phyloP scores from a whole-genome alignment of 2,797 vertebrate genomes.

The Spinibarbus caldwelli region DNA sequence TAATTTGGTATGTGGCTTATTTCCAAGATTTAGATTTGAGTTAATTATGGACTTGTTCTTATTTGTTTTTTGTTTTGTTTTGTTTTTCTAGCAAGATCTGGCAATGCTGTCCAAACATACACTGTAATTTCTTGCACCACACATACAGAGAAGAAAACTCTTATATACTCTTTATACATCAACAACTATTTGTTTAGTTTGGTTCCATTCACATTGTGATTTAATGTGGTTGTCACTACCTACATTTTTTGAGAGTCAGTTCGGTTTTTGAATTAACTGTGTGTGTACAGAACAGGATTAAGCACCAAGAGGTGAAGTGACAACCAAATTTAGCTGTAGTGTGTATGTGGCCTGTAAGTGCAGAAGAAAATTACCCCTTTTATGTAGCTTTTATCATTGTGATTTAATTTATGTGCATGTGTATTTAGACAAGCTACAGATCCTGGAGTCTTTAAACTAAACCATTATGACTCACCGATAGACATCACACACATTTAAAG shows the following conservation, averaged over 20 bases:
- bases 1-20: neutral
- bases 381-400: neutral
- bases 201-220: neutral
- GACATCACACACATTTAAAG: conserved; percentile 16
- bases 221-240: neutral
- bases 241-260: neutral
- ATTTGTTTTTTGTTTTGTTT: too few species aligned
- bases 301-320: neutral
- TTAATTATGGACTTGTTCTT: too few species aligned
- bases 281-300: neutral
- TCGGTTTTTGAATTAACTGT: neutral
- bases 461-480: neutral
- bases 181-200: neutral
- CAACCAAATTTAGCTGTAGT: neutral
- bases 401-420: neutral
- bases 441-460: neutral
- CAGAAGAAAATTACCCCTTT: neutral
- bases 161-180: neutral
- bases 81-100: neutral
- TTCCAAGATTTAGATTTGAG: neutral
- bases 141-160: neutral
- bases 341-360: neutral
- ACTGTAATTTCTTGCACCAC: neutral
- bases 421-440: neutral
- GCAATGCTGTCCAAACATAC: neutral